Evolutionary conservation across 2,797 vertebrate species (phyloP).

Genomic region (Heterohyrax brucei): DNA sequence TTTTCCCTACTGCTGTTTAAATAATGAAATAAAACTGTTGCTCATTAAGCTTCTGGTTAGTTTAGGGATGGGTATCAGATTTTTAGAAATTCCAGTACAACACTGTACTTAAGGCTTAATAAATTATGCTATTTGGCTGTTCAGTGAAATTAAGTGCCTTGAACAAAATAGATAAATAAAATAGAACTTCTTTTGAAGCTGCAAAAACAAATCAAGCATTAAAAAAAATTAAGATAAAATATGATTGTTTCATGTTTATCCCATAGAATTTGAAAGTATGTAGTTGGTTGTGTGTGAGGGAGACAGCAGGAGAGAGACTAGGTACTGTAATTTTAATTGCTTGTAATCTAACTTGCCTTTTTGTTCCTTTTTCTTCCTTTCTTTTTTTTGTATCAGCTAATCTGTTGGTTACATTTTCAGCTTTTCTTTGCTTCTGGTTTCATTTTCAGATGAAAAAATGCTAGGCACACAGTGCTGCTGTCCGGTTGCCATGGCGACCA

Average conservation of each 20-base stretch:
- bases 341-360: slow-evolving; percentile 87
- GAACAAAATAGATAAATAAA: slow-evolving; percentile 23
- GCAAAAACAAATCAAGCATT: slow-evolving; percentile 83
- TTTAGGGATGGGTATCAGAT: slow-evolving; percentile 49
- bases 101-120: slow-evolving; percentile 57
- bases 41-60: background rate
- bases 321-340: slow-evolving; percentile 90
- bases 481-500: slow-evolving; percentile 98
- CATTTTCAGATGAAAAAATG: slow-evolving; percentile 95
- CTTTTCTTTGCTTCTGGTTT: slow-evolving; percentile 94
- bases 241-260: slow-evolving; percentile 70
- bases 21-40: slow-evolving; percentile 59
- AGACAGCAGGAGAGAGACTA: background rate
- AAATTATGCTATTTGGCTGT: background rate
- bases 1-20: background rate
- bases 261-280: slow-evolving; percentile 76
- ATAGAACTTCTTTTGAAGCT: slow-evolving; percentile 27
- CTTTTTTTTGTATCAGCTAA: slow-evolving; percentile 86
- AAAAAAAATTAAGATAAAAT: slow-evolving; percentile 61
- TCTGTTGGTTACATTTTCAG: slow-evolving; percentile 92
- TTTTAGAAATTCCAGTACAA: slow-evolving; percentile 76
- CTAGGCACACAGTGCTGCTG: slow-evolving; percentile 95
- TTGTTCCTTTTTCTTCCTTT: slow-evolving; percentile 81
- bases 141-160: slow-evolving; percentile 56
- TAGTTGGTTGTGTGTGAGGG: background rate